Percentiles rank a stretch among this genome's conserved stretches.
These are phyloP conservation scores for Channa argus DNA, from an alignment of 2,113 vertebrate genomes.

Conservation along the genomic window DNA sequence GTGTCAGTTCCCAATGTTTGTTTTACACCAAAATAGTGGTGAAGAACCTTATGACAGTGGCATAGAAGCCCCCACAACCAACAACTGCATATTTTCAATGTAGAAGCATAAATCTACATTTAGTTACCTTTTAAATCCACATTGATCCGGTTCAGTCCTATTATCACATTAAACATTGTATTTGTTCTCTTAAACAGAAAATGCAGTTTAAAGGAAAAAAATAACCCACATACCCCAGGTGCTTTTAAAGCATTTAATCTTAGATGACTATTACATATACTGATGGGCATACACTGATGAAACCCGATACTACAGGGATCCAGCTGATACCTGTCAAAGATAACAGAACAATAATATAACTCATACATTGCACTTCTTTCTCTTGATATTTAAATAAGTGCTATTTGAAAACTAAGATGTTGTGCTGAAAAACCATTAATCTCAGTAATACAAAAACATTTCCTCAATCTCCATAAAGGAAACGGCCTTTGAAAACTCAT, in stretches of 20 bases:
- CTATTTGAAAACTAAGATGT: conserved; percentile 9
- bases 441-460: conserved; percentile 34
- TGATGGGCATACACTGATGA: not conserved
- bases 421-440: conserved; percentile 29
- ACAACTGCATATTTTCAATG: too few relatives aligned
- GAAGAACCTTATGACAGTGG: too few relatives aligned
- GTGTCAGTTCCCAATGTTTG: too few relatives aligned
- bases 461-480: conserved; percentile 30
- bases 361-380: not conserved
- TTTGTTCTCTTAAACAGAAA: too few relatives aligned
- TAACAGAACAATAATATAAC: not conserved
- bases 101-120: too few relatives aligned
- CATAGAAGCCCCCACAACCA: too few relatives aligned
- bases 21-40: too few relatives aligned
- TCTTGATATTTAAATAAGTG: conserved; percentile 14
- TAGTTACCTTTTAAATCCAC: too few relatives aligned
- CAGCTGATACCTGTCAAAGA: not conserved
- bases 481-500: conserved; percentile 53
- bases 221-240: not conserved
- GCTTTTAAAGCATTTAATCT: not conserved
- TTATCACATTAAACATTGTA: too few relatives aligned
- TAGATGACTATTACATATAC: not conserved
- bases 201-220: too few relatives aligned
- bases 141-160: too few relatives aligned
- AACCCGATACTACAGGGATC: conserved; percentile 1